Evolutionary conservation across 2,888 invertebrate genomes (phyloP).

Genomic region (Sinotaia quadrata): DNA sequence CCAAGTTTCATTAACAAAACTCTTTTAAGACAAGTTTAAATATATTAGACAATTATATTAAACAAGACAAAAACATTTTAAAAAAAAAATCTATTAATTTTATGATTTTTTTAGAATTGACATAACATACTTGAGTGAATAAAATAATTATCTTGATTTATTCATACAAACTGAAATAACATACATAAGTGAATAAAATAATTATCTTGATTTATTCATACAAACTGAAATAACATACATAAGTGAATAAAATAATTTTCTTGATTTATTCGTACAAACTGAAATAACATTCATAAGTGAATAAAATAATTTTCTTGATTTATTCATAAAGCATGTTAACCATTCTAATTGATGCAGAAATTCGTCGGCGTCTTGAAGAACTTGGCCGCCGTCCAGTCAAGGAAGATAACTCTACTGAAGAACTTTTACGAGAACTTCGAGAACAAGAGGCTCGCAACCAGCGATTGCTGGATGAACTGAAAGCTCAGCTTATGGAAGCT

Average conservation of each 20-base stretch:
- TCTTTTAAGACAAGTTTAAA: too few relatives aligned
- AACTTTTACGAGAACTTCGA: conserved; percentile 53
- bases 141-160: too few relatives aligned
- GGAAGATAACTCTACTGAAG: conserved; percentile 49
- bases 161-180: too few relatives aligned
- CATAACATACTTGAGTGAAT: too few relatives aligned
- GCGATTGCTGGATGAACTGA: conserved; percentile 57
- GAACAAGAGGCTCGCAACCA: conserved; percentile 62
- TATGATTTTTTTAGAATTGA: too few relatives aligned
- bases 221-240: not conserved
- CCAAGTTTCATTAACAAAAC: too few relatives aligned
- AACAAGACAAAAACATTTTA: too few relatives aligned
- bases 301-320: not conserved
- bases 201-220: too few relatives aligned
- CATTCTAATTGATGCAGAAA: conserved; percentile 58
- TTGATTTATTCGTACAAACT: not conserved
- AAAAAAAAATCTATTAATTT: too few relatives aligned
- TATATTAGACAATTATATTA: too few relatives aligned
- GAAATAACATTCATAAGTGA: not conserved
- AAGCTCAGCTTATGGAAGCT: conserved; percentile 50
- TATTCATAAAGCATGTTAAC: not conserved
- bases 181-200: too few relatives aligned
- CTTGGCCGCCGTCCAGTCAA: conserved; percentile 46
- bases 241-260: not conserved
- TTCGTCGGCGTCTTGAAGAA: conserved; percentile 55